A percentile compares a stretch with the other conserved stretches of the same genome.
phyloP scores from a whole-genome alignment of 2,888 invertebrate species.

The Coleophora deauratella region DNA sequence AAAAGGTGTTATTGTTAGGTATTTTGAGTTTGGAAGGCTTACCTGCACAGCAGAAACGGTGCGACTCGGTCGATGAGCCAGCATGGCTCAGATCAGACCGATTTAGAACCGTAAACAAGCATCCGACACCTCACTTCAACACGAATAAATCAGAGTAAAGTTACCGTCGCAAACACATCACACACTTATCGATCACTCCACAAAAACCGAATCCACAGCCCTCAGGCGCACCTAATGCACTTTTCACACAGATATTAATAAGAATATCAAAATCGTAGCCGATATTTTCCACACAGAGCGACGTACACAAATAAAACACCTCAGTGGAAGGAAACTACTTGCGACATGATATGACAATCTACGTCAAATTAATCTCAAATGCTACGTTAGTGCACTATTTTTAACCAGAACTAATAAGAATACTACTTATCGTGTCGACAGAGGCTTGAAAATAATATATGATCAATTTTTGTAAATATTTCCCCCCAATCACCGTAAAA shows the following conservation, averaged over 20 bases:
- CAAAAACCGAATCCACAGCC: conserved; percentile 14
- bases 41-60: conserved; percentile 30
- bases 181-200: conserved; percentile 29
- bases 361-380: conserved; percentile 43
- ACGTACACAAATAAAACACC: conserved; percentile 64
- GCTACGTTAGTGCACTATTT: conserved; percentile 13
- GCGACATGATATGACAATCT: conserved; percentile 64
- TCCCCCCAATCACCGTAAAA: conserved; percentile 26
- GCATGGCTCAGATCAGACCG: conserved; percentile 36
- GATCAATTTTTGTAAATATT: conserved; percentile 19
- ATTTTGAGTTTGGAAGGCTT: conserved; percentile 9
- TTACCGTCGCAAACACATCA: conserved; percentile 30
- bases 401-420: conserved; percentile 4
- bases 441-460: conserved; percentile 8
- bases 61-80: conserved; percentile 25
- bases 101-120: conserved; percentile 33
- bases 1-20: too few species aligned
- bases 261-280: conserved; percentile 26
- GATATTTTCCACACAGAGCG: conserved; percentile 39
- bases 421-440: conserved; percentile 1
- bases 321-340: conserved; percentile 50
- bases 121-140: conserved; percentile 27
- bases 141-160: conserved; percentile 18
- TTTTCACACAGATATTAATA: too few species aligned
- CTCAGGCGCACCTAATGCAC: not conserved